Evolutionary conservation across 2,888 invertebrate species (phyloP).

Genomic region (Lydus trimaculatus): DNA sequence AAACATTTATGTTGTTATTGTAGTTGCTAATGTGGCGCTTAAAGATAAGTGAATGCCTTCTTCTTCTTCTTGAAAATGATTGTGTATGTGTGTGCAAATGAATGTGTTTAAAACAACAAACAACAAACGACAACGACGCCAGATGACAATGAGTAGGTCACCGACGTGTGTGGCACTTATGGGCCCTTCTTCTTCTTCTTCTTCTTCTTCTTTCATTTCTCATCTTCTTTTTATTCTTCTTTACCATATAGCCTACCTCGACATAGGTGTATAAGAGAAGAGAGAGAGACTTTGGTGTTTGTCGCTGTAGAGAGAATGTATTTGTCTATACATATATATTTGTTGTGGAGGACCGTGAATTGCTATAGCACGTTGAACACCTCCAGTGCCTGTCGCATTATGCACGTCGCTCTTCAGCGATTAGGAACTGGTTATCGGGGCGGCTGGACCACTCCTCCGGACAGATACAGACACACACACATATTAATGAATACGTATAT

Average conservation of each 20-base stretch:
- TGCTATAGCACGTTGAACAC: slow-evolving; percentile 51
- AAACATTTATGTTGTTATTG: not conserved
- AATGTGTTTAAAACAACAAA: not conserved
- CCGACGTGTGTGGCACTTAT: slow-evolving; percentile 38
- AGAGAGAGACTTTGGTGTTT: slow-evolving; percentile 48
- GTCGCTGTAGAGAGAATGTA: slow-evolving; percentile 45
- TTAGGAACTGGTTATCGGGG: slow-evolving; percentile 58
- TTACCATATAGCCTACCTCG: slow-evolving; percentile 31
- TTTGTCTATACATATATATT: not conserved
- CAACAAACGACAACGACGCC: slow-evolving; percentile 2
- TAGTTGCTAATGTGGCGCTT: not conserved
- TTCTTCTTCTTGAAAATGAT: not conserved
- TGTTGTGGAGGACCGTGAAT: slow-evolving; percentile 35
- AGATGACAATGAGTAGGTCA: slow-evolving; percentile 28
- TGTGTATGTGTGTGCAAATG: slow-evolving; percentile 1
- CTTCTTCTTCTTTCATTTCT: not conserved
- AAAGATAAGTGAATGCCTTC: not conserved
- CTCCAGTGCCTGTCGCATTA: slow-evolving; percentile 55
- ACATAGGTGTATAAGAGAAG: too few species aligned
- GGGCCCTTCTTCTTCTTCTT: slow-evolving; percentile 27
- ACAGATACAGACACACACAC: slow-evolving; percentile 35
- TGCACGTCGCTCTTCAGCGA: slow-evolving; percentile 54
- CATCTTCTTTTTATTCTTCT: not conserved
- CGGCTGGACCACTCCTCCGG: slow-evolving; percentile 51
- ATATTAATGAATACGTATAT: not conserved